Evolutionary conservation across 1,140 invertebrate species (phyloP), one percentile per base, ranked within the genome.

Genomic region (Portunus trituberculatus): DNA sequence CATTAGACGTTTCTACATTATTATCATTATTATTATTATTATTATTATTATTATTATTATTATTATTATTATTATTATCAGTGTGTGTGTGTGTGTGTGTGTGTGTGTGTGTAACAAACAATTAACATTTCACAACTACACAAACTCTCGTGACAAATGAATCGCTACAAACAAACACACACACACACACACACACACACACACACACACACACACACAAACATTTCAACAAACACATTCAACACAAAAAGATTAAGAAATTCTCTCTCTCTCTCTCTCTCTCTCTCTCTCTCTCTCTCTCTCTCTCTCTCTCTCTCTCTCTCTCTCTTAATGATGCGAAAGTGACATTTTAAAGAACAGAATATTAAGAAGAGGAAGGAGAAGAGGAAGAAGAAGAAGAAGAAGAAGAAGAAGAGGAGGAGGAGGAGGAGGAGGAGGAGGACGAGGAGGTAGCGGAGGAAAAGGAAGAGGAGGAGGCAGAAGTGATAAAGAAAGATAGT

Each of bases 1-100:
- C 86, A 88, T 46, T 88, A 45, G 32, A 45, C 45, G 45, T 88
- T 88, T 45, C 20, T 25, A 29, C 29, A 88, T 45, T 88, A 32
- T 88, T 88, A 88, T 87, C 25, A 87, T 88, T 88, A 88, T 88
- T 88, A 88, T 88, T 88, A 88, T 88, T 32, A 32, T 88, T 88
- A 32, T 88, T 88, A 32, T 88, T 88, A 32, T 31, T 88, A 32
- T 88, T 88, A 32, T 32, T 32, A 32, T 88, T 88, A 32, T 88
- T 32, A 28, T 88, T 32, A 28, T 88, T 88, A n/a, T 76, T n/a
- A n/a, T 76, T 7, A 76, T n/a, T 8, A 76, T n/a, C n/a, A n/a
- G 12, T 2, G 6, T 76, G 67, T 76, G 67, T 76, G 67, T n/a
- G 67, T n/a, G 67, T 76, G 67, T n/a, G 67, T 76, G 67, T n/a